Percentiles rank a stretch among this genome's conserved stretches.
Evolutionary conservation across 2,888 invertebrate species (phyloP).

Genomic region (Metacarcinus magister): DNA sequence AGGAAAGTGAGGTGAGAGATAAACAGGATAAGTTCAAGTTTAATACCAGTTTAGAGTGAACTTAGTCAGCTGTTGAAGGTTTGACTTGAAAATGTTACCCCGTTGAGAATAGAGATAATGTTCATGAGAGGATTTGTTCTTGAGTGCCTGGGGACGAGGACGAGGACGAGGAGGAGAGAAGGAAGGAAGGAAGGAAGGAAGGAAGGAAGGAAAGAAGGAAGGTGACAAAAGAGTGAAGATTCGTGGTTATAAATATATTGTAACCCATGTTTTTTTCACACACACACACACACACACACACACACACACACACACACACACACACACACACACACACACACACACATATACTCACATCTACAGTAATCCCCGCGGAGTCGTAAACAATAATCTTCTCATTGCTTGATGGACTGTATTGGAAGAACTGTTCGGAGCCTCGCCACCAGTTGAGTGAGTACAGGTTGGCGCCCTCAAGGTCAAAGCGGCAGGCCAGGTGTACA

Average conservation of each 20-base stretch:
- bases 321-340: no score
- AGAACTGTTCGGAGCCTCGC: constrained; percentile 80
- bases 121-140: no score
- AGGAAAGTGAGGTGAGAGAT: no score
- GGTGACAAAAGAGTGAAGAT: no score
- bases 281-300: neutral
- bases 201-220: neutral
- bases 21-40: no score
- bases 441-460: constrained; percentile 82
- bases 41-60: no score
- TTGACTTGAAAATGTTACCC: no score
- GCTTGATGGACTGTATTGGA: constrained; percentile 78
- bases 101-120: no score
- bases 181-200: neutral
- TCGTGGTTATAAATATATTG: no score
- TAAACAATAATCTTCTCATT: neutral
- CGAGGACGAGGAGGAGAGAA: neutral
- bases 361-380: neutral
- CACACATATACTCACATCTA: neutral
- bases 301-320: no score
- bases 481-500: constrained; percentile 77
- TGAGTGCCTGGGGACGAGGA: neutral
- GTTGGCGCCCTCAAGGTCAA: constrained; percentile 75
- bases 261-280: no score
- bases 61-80: no score